Evolutionary conservation across 1,140 invertebrate genomes (phyloP).

Genomic region (Diabrotica undecimpunctata): DNA sequence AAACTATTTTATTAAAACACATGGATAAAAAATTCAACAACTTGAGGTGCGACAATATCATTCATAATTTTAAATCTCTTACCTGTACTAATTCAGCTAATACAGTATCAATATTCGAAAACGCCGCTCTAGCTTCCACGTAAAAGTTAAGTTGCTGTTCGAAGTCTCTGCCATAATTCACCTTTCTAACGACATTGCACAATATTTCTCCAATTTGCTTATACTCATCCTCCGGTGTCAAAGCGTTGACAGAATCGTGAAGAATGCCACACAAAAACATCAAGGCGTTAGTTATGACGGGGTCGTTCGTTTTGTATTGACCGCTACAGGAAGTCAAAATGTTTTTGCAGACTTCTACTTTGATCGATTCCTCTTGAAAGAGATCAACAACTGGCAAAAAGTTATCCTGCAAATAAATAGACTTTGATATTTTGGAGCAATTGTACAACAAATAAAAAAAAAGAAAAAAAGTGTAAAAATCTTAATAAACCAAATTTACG

Average conservation of each 20-base stretch:
- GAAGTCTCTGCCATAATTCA: conserved; percentile 80
- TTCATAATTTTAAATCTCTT: background rate
- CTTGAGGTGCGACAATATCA: too few species aligned
- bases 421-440: background rate
- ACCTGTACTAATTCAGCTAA: conserved; percentile 83
- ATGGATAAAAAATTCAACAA: too few species aligned
- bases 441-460: too few species aligned
- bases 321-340: conserved; percentile 68
- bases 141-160: conserved; percentile 91
- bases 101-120: conserved; percentile 85
- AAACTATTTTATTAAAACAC: too few species aligned
- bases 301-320: conserved; percentile 62
- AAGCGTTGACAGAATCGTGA: conserved; percentile 88
- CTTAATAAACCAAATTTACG: too few species aligned
- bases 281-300: conserved; percentile 79
- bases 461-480: too few species aligned
- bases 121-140: conserved; percentile 83
- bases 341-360: conserved; percentile 80
- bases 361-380: conserved; percentile 78
- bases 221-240: conserved; percentile 91
- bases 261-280: conserved; percentile 84
- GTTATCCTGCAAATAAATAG: conserved; percentile 64
- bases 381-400: conserved; percentile 87
- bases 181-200: conserved; percentile 71
- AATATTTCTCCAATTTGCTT: conserved; percentile 82